These are phyloP conservation scores for Bostrychus sinensis DNA, from an alignment of 2,113 vertebrate species.

Conservation along the genomic window DNA sequence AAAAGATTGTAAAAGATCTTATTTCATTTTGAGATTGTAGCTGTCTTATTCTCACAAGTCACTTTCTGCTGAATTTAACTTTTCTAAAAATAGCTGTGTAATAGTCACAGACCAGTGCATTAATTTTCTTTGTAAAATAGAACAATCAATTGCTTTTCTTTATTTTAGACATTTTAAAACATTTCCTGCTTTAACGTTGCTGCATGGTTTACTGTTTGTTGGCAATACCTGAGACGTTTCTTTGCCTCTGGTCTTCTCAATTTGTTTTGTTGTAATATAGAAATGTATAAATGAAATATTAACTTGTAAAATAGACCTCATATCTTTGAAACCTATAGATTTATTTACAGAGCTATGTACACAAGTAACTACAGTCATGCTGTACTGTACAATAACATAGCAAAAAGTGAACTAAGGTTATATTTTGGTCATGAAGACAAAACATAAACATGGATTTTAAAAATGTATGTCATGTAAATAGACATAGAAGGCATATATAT, in stretches of 20 bases:
- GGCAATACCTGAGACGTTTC: conserved; percentile 42
- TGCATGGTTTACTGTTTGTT: conserved; percentile 26
- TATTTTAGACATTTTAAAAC: conserved; percentile 51
- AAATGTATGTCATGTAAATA: conserved; percentile 69
- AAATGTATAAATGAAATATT: conserved; percentile 66
- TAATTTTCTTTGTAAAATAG: conserved; percentile 45
- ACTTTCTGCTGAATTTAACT: conserved; percentile 9
- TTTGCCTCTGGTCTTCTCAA: conserved; percentile 32
- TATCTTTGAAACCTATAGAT: conserved; percentile 41
- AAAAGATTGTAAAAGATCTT: conserved; percentile 14
- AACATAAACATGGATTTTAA: conserved; percentile 31
- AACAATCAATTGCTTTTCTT: conserved; percentile 38
- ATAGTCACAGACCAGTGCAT: conserved; percentile 35
- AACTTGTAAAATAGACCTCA: conserved; percentile 57
- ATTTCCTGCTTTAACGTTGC: conserved; percentile 33
- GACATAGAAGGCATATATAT: conserved; percentile 59
- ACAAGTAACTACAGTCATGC: conserved; percentile 32
- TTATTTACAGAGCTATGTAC: conserved; percentile 45
- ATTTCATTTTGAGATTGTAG: conserved; percentile 34
- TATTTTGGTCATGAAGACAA: conserved; percentile 17
- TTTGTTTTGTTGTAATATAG: conserved; percentile 69
- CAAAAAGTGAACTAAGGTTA: conserved; percentile 40
- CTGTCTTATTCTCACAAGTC: conserved; percentile 14
- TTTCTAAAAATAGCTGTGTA: conserved; percentile 8
- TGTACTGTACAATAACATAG: conserved; percentile 49